These are phyloP conservation scores for Brachyistius frenatus DNA, from an alignment of 2,113 vertebrate genomes.

Conservation along the genomic window DNA sequence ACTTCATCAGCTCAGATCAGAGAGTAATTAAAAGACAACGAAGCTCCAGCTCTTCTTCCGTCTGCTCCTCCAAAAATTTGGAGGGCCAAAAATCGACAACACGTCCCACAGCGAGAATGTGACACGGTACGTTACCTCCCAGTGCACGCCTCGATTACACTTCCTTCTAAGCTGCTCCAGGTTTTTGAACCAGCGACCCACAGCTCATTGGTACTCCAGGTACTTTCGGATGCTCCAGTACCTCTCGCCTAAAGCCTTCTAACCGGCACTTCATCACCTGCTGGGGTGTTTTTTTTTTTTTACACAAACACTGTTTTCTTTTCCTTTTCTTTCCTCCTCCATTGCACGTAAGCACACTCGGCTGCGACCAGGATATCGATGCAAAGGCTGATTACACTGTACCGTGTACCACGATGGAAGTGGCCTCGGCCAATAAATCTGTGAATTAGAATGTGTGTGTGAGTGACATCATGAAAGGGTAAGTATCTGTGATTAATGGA, in stretches of 20 bases:
- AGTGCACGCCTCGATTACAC: too few relatives aligned
- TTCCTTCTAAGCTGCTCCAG: too few relatives aligned
- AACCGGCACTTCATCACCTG: neutral
- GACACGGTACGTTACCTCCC: too few relatives aligned
- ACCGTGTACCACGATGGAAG: neutral
- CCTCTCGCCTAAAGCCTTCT: neutral
- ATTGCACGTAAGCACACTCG: neutral
- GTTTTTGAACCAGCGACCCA: too few relatives aligned
- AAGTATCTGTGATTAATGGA: slow-evolving; percentile 60
- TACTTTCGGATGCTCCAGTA: neutral
- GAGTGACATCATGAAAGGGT: slow-evolving; percentile 61
- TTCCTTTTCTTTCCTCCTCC: neutral
- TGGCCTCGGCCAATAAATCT: slow-evolving; percentile 17
- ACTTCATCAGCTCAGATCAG: too few relatives aligned
- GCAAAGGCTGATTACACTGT: slow-evolving; percentile 38
- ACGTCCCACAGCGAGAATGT: too few relatives aligned
- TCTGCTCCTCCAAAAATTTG: too few relatives aligned
- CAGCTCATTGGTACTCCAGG: too few relatives aligned
- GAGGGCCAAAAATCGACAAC: too few relatives aligned
- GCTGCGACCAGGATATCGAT: slow-evolving; percentile 24
- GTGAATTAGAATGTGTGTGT: neutral
- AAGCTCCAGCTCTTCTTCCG: too few relatives aligned
- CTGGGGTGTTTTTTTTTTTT: neutral
- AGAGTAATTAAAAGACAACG: too few relatives aligned
- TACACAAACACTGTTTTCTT: neutral